Evolutionary conservation across 2,797 vertebrate species (phyloP).

Genomic region (Aratinga solstitialis): DNA sequence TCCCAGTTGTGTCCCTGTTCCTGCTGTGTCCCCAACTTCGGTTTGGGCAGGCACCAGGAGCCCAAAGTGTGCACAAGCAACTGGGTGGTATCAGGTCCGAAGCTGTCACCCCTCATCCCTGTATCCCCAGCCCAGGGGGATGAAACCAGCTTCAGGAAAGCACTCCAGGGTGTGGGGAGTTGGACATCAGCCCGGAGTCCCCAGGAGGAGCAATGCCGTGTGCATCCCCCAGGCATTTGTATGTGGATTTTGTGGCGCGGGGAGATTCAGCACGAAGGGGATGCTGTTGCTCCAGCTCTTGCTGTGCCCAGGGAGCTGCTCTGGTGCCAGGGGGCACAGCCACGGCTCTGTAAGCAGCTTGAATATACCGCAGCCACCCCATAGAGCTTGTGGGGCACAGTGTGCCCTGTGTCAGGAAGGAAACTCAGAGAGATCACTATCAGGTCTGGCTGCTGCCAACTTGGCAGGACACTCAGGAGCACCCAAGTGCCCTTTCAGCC

Average conservation of each 20-base stretch:
- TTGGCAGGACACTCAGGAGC: background rate
- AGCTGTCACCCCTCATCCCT: background rate
- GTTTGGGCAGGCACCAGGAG: background rate
- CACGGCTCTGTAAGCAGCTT: fast-evolving
- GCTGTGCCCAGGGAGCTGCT: background rate
- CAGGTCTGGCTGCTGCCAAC: background rate
- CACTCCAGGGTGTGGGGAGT: background rate
- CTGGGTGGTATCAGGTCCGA: fast-evolving
- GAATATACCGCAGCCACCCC: fast-evolving
- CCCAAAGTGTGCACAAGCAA: background rate
- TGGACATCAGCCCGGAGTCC: background rate
- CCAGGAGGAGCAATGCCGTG: fast-evolving
- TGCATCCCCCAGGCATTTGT: fast-evolving
- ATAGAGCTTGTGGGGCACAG: fast-evolving
- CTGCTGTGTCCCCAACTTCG: background rate
- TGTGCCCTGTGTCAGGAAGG: background rate
- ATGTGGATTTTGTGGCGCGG: background rate
- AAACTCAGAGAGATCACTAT: fast-evolving
- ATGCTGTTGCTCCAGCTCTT: background rate
- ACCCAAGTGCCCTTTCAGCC: background rate
- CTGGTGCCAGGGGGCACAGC: fast-evolving
- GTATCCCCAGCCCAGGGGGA: background rate
- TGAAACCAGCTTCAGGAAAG: background rate
- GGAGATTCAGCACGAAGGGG: fast-evolving
- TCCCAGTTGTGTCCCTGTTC: background rate